Evolutionary conservation across 2,888 invertebrate genomes (phyloP).

Genomic region (Axea sp.): DNA sequence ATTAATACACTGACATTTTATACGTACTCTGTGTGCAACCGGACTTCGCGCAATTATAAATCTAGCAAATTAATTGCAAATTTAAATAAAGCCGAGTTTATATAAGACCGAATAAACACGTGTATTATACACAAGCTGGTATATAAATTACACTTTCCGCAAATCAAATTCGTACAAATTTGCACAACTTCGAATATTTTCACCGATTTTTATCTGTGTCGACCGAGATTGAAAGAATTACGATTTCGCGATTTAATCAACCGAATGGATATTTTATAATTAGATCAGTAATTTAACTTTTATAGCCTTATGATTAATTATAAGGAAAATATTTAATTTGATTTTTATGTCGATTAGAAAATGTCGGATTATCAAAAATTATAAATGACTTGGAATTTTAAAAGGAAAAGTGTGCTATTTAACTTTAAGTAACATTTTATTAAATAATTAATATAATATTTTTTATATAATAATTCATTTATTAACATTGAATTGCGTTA

Average conservation of each 20-base stretch:
- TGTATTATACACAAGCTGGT: slow-evolving; percentile 37
- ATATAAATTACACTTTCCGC: slow-evolving; percentile 36
- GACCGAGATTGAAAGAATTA: slow-evolving; percentile 9
- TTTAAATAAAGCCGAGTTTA: slow-evolving; percentile 20
- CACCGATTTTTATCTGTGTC: slow-evolving; percentile 4
- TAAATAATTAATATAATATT: too few relatives aligned
- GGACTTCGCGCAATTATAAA: slow-evolving; percentile 14
- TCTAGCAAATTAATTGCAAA: slow-evolving; percentile 19
- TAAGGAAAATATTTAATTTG: background rate
- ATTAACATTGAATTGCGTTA: too few relatives aligned
- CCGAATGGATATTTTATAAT: slow-evolving; percentile 7
- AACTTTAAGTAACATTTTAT: too few relatives aligned
- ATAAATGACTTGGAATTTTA: too few relatives aligned
- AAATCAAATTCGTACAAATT: slow-evolving; percentile 25
- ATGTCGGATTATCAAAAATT: background rate
- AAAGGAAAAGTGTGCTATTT: too few relatives aligned
- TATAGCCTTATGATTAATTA: background rate
- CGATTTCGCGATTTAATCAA: slow-evolving; percentile 10
- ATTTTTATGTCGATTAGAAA: background rate
- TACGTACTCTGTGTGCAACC: background rate
- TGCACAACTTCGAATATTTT: slow-evolving; percentile 29
- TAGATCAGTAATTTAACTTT: background rate
- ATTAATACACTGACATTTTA: too few relatives aligned
- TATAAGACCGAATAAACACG: slow-evolving; percentile 15
- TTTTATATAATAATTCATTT: too few relatives aligned